phyloP scores from a whole-genome alignment of 2,888 invertebrate genomes.

The Eudasyphora cyanicolor region DNA sequence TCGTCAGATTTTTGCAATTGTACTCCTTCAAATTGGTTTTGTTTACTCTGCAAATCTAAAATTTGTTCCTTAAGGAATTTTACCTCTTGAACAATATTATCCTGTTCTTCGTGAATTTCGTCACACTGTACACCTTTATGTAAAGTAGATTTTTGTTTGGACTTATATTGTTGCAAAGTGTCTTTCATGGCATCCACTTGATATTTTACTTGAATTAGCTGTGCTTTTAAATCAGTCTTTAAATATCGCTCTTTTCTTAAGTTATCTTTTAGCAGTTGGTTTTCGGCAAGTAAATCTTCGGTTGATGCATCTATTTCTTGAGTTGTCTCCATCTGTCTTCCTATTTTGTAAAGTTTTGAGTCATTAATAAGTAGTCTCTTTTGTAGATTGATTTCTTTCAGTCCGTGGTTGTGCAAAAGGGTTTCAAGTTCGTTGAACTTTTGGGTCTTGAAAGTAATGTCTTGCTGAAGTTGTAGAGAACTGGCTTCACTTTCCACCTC shows the following conservation, averaged over 20 bases:
- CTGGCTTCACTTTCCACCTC: conserved; percentile 40
- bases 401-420: conserved; percentile 5
- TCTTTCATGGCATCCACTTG: conserved; percentile 51
- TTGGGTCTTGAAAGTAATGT: conserved; percentile 41
- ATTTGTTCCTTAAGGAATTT: conserved; percentile 31
- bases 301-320: not conserved
- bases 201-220: conserved; percentile 29
- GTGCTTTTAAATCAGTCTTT: conserved; percentile 39
- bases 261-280: conserved; percentile 25
- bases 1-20: conserved; percentile 47
- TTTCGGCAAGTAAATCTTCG: conserved; percentile 28
- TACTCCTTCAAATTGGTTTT: not conserved
- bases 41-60: conserved; percentile 29
- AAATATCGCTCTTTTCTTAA: conserved; percentile 19
- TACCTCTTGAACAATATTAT: conserved; percentile 7
- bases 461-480: conserved; percentile 38
- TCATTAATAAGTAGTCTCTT: conserved; percentile 40
- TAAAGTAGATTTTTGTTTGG: conserved; percentile 26
- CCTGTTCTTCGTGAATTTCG: not conserved
- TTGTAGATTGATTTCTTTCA: conserved; percentile 27
- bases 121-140: conserved; percentile 44
- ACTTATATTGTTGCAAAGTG: conserved; percentile 34
- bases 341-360: conserved; percentile 53
- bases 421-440: conserved; percentile 15
- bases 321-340: conserved; percentile 18